These are phyloP conservation scores for Ips nitidus DNA, from an alignment of 1,140 invertebrate species.

Conservation along the genomic window DNA sequence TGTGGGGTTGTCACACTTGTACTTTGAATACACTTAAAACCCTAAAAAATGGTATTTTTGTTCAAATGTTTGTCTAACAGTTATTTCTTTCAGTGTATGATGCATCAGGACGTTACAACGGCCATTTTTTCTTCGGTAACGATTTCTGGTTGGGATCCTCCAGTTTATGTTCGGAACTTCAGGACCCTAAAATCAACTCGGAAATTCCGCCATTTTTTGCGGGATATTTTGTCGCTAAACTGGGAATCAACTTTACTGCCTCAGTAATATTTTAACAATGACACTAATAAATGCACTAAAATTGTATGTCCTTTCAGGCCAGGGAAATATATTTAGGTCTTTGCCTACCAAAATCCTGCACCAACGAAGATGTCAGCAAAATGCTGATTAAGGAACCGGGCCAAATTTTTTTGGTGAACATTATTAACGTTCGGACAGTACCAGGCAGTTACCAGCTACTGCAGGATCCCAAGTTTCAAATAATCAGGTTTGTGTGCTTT, in stretches of 20 bases:
- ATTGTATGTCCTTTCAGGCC: conserved; percentile 54
- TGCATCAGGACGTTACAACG: conserved; percentile 78
- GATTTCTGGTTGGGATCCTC: conserved; percentile 80
- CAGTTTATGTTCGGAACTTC: conserved; percentile 63
- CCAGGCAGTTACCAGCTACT: conserved; percentile 69
- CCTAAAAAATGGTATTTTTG: background rate
- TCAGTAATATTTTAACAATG: no score
- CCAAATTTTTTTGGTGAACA: conserved; percentile 52
- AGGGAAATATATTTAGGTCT: conserved; percentile 69
- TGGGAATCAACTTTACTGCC: conserved; percentile 58
- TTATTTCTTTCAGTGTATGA: conserved; percentile 62
- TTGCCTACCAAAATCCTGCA: conserved; percentile 72
- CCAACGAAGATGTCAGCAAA: conserved; percentile 59
- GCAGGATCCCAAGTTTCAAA: conserved; percentile 69
- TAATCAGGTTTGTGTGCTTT: conserved; percentile 64
- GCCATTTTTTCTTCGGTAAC: conserved; percentile 78
- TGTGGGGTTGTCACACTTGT: background rate
- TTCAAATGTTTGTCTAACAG: background rate
- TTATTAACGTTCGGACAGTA: conserved; percentile 67
- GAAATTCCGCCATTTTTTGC: conserved; percentile 62
- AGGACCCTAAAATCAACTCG: conserved; percentile 53
- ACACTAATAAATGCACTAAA: background rate
- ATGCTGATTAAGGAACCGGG: conserved; percentile 59
- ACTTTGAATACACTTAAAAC: background rate
- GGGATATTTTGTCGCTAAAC: conserved; percentile 65